Evolutionary conservation across 2,888 invertebrate species (phyloP), one percentile per base, ranked within the genome.

Genomic region (Glyphotaelius pellucidus): DNA sequence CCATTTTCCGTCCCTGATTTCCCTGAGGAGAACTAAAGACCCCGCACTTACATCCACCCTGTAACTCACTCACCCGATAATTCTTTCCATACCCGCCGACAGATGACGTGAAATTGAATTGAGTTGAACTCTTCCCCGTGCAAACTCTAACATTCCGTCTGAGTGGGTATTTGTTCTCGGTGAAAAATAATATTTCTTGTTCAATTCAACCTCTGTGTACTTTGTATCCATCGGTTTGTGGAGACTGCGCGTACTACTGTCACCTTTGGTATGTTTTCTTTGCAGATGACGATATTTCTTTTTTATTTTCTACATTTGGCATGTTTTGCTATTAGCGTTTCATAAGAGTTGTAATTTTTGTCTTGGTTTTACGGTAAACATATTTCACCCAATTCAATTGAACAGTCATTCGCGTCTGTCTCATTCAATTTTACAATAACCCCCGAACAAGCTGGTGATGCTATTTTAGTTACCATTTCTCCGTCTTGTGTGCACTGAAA

Each of bases 21-120:
- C 88, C 88, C 88, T 32, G 79, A 88, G 88, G 88, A 30, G 19
- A 30, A 88, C 79, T 79, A 88, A 88, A n/a, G 88, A 88, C 19
- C 79, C 88, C 67, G 86, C n/a, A 67, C 67, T 67, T 67, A n/a
- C 25, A 67, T 67, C 9, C 67, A 67, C 35, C 30, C 32, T 79
- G 30, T 88, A 88, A 67, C 52, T 86, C 79, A 67, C 52, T 86
- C 79, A 31, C 67, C 31, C 1, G 88, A 79, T 88, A 79, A 88
- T 67, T 35, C 32, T 52, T 31, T 31, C 42, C 38, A 85, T 85
- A 85, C 42, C 85, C 38, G 38, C 14, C 38, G 85, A 32, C 42
- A 85, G 85, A 38, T n/a, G n/a, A 30, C n/a, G n/a, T 42, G 30
- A 42, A 86, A 86, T 42, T 42, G n/a, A 86, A 86, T 67, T 15